phyloP scores from a whole-genome alignment of 2,797 vertebrate genomes.

The Pseudochaenichthys georgianus region DNA sequence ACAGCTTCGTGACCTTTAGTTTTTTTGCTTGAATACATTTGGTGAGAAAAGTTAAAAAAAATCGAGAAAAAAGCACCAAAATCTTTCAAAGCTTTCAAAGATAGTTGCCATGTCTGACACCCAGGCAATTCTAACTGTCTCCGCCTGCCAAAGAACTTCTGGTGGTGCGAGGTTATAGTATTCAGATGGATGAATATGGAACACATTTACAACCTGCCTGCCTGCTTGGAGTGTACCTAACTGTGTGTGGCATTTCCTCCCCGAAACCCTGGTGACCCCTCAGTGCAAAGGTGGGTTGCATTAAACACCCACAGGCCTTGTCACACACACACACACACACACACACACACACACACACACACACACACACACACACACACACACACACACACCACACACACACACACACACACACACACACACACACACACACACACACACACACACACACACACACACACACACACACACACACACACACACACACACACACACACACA shows the following conservation, averaged over 20 bases:
- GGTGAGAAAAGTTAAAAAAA: constrained; percentile 6
- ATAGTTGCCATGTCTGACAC: constrained; percentile 55
- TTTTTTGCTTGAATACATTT: background rate
- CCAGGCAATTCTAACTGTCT: constrained; percentile 47
- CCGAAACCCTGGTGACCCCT: constrained; percentile 50
- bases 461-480: no score
- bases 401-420: constrained; percentile 11
- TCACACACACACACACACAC: constrained; percentile 10
- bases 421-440: constrained; percentile 8
- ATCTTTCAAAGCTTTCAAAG: constrained; percentile 32
- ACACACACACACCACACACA: background rate
- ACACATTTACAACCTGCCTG: constrained; percentile 15
- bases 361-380: no score
- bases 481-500: background rate
- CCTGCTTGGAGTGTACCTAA: background rate
- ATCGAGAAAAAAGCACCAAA: background rate
- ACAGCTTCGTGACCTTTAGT: background rate
- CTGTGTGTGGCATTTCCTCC: constrained; percentile 48
- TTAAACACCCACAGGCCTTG: constrained; percentile 23
- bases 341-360: no score
- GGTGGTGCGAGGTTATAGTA: constrained; percentile 45
- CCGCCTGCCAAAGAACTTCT: constrained; percentile 32
- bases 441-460: no score
- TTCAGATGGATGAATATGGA: constrained; percentile 50
- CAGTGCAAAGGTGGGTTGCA: constrained; percentile 4